Percentiles rank a stretch among this genome's conserved stretches.
phyloP scores from a whole-genome alignment of 2,113 vertebrate species.

The Phrynosoma blainvillii region DNA sequence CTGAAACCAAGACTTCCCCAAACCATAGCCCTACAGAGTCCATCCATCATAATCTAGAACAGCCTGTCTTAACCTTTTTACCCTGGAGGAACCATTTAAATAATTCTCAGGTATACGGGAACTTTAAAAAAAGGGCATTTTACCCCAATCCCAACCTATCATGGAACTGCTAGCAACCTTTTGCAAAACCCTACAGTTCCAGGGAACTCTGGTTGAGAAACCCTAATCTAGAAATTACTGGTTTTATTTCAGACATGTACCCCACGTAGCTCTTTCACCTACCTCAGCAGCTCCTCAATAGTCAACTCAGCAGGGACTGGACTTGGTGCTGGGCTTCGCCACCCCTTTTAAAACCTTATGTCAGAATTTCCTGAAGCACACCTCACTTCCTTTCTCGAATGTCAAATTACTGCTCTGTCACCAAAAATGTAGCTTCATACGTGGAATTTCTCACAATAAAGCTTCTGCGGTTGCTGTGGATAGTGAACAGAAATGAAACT shows the following conservation, averaged over 20 bases:
- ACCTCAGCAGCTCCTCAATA: slow-evolving; percentile 2
- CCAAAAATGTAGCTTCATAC: background rate
- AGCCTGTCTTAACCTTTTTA: too few relatives aligned
- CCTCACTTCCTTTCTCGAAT: background rate
- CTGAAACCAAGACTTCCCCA: too few relatives aligned
- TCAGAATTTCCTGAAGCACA: background rate
- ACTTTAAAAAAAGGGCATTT: too few relatives aligned
- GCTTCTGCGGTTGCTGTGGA: background rate
- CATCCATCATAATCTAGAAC: too few relatives aligned
- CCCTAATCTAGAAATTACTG: background rate
- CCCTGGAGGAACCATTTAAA: too few relatives aligned
- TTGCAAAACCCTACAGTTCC: too few relatives aligned
- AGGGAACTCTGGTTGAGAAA: too few relatives aligned
- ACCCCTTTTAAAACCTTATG: background rate
- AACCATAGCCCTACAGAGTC: too few relatives aligned
- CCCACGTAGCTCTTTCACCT: background rate
- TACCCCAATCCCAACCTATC: too few relatives aligned
- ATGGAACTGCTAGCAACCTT: too few relatives aligned
- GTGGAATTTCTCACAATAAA: background rate
- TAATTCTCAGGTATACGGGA: too few relatives aligned
- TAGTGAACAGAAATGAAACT: background rate
- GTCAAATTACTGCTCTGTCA: background rate
- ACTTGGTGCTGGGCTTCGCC: background rate
- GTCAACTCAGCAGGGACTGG: background rate
- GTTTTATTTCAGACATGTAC: background rate